Evolutionary conservation across 2,113 vertebrate species (phyloP).

Genomic region (Corythornis cristatus): DNA sequence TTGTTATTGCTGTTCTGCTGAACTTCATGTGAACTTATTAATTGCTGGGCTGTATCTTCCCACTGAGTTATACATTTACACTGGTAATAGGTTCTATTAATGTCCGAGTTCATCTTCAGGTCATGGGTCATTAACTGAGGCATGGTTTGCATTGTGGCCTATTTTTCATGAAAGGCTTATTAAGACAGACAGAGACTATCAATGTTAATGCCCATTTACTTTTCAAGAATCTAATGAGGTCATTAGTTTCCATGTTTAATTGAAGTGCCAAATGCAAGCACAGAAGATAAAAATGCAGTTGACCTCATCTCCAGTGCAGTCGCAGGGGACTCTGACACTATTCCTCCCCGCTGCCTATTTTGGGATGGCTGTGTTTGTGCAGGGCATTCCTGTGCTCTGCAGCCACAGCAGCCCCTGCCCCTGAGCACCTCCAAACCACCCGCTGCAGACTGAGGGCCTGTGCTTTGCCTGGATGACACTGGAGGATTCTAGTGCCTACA

Average conservation of each 20-base stretch:
- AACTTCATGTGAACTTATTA: slow-evolving; percentile 71
- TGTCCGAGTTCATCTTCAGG: slow-evolving; percentile 64
- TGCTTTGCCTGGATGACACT: background rate
- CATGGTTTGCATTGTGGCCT: slow-evolving; percentile 60
- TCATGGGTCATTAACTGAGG: slow-evolving; percentile 50
- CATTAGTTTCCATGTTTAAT: slow-evolving; percentile 65
- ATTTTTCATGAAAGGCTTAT: slow-evolving; percentile 71
- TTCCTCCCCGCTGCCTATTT: background rate
- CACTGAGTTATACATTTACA: slow-evolving; percentile 62
- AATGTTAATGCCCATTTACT: slow-evolving; percentile 59
- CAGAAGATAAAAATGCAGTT: slow-evolving; percentile 42
- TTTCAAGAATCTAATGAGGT: slow-evolving; percentile 68
- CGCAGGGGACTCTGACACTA: background rate
- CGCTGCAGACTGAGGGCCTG: background rate
- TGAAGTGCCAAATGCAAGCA: slow-evolving; percentile 44
- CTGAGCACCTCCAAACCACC: background rate
- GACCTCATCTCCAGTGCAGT: slow-evolving; percentile 37
- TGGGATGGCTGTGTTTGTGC: background rate
- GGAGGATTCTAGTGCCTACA: slow-evolving; percentile 3
- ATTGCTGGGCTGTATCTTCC: slow-evolving; percentile 46
- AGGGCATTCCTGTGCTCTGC: slow-evolving; percentile 18
- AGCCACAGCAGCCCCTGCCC: background rate
- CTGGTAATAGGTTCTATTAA: slow-evolving; percentile 71
- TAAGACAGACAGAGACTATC: slow-evolving; percentile 61
- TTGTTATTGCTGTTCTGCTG: background rate